Base-by-base conservation (phyloP, 2,888 invertebrate species). In the Calliphora vomitoria region DNA sequence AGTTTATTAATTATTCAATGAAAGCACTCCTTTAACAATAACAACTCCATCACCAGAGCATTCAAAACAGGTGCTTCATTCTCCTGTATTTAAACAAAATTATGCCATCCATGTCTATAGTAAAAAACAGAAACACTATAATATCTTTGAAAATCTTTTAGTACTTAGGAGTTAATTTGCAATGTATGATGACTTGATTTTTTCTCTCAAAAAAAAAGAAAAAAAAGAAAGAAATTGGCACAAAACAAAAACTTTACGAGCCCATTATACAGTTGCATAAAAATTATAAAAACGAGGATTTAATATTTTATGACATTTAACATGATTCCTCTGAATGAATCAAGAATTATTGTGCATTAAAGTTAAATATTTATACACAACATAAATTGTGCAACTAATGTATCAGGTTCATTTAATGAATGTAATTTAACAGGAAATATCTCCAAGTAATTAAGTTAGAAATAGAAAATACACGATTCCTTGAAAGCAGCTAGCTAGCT, bases 131-230 rank as follows among this genome's bases (percentile, higher is more conserved):
- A 25, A 25, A 25, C 25, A 25, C 25, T 25, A 25, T 25, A 25
- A 25, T 1, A 1, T 25, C 1, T 41, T 50, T 15, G 5, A 50
- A 69, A 47, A 50, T 35, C 15, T 69, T 69, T 50, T 69, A 50
- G 31, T 53, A 53, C 35, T 71, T 50, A 10, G 11, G n/a, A 53
- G 31, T 35, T 71, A 18, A 71, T 53, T 53, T 50, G 11, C 18
- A 71, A 53, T 18, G 11, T 18, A 41, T 82, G 60, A 69, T 83
- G 82, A 60, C 69, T 83, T 83, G 69, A 76, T 83, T 66, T 58
- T 44, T 25, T 25, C 25, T 25, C 25, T 1, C 1, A 41, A 10
- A 15, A n/a, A 15, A 47, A 13, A 47, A 10, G 10, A 3, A 10
- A 55, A 55, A 60, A 60, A 60, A 20, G n/a, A 55, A 35, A 53